phyloP scores from a whole-genome alignment of 2,797 vertebrate genomes.

The Enteromius radiatus region DNA sequence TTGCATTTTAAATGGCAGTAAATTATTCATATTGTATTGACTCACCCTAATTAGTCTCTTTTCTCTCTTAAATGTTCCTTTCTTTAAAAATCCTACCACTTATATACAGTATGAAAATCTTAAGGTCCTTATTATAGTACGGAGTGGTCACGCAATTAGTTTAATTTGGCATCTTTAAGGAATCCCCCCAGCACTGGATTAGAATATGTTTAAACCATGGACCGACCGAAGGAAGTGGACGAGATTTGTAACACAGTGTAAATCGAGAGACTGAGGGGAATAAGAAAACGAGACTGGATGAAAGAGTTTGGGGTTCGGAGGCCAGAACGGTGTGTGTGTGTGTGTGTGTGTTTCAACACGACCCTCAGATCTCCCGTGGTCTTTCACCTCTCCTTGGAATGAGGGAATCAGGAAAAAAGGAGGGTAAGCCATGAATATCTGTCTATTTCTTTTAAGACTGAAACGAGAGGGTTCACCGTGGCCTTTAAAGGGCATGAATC shows the following conservation, averaged over 20 bases:
- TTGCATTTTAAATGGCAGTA: not conserved
- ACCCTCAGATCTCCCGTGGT: constrained; percentile 32
- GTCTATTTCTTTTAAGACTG: constrained; percentile 9
- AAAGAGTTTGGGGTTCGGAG: constrained; percentile 25
- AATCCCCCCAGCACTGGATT: not conserved
- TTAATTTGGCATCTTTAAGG: not conserved
- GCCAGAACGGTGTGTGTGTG: constrained; percentile 12
- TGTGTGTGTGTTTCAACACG: constrained; percentile 25
- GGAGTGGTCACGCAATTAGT: not conserved
- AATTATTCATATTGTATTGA: not conserved
- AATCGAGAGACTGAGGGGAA: not conserved
- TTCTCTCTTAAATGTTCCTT: not conserved
- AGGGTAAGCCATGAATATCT: constrained; percentile 25
- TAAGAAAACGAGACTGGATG: not conserved
- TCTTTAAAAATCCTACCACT: not conserved
- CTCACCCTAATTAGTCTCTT: not conserved
- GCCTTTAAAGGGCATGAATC: constrained; percentile 40
- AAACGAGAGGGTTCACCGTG: constrained; percentile 24
- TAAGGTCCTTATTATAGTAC: not conserved
- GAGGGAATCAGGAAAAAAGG: not conserved
- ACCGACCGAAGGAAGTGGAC: not conserved
- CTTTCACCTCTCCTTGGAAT: constrained; percentile 34
- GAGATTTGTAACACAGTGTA: not conserved
- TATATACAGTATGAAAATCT: not conserved
- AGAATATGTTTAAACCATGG: not conserved